Conservation (phyloP, 2,888 invertebrate species). For the Drosophila diplacantha region DNA sequence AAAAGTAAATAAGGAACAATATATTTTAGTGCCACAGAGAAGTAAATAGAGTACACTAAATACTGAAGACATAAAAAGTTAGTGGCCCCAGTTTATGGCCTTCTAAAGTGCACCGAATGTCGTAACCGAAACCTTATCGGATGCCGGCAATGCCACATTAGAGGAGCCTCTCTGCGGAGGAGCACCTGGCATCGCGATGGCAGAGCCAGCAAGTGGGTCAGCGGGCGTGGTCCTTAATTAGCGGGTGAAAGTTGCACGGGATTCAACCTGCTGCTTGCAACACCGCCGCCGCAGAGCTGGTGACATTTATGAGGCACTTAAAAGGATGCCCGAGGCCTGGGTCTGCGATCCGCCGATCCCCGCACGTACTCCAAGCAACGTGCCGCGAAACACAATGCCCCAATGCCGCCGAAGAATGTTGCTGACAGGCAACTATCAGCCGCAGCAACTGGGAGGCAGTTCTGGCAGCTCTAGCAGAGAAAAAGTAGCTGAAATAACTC, state of each 20-base stretch:
- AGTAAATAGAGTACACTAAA: too few species aligned
- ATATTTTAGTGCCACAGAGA: too few species aligned
- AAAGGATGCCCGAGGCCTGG: conserved; percentile 61
- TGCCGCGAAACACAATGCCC: conserved; percentile 48
- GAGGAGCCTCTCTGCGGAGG: not conserved
- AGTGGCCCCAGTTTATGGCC: not conserved
- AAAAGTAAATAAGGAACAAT: not conserved
- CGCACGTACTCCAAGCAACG: conserved; percentile 61
- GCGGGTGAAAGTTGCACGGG: conserved; percentile 65
- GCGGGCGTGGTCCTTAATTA: conserved; percentile 54
- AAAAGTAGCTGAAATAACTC: not conserved
- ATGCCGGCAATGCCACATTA: not conserved
- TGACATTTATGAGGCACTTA: conserved; percentile 67
- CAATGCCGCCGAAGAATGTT: conserved; percentile 63
- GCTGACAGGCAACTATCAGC: conserved; percentile 42
- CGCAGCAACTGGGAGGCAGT: not conserved
- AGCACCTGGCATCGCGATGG: conserved; percentile 39
- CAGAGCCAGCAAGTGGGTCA: conserved; percentile 51
- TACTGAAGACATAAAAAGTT: not conserved
- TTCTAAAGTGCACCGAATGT: conserved; percentile 1
- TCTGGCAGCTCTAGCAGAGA: not conserved
- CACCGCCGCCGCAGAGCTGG: conserved; percentile 46
- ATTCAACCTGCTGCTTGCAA: conserved; percentile 36
- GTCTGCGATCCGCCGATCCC: conserved; percentile 16
- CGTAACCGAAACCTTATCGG: not conserved